Base-by-base conservation (phyloP, 2,113 vertebrate genomes). In the Paradisaea rubra region DNA sequence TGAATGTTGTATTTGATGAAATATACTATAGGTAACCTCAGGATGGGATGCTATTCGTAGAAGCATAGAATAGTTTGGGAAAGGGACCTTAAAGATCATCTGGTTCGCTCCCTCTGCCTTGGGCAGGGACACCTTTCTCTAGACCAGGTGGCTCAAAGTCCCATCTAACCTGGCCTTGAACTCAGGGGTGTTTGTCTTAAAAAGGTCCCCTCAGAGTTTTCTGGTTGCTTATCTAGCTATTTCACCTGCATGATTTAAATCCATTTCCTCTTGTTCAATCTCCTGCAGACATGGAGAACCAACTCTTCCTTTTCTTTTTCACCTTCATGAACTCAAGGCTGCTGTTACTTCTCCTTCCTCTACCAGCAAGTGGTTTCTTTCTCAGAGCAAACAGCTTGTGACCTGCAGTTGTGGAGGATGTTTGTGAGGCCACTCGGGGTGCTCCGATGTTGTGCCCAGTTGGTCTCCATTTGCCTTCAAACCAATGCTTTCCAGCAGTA, bases 331-430 rank as follows among this genome's bases (percentile, higher is more conserved):
- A 35, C 31, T 71, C 53, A 87, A 71, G 52, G 39, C 47, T 56
- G 45, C 42, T 78, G 17, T 73, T 31, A 53, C 15, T 20, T 35
- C 23, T 61, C 28, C 18, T 63, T 78, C 39, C 21, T 66, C 47
- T 74, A 10, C 53, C 21, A 54, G 13, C 18, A 49, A 37, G n/a
- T 28, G 17, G 41, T 73, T 77, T 72, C 31, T 66, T 81, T 61
- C 22, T 70, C 27, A 47, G 56, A 30, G 30, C 33, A 56, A 81
- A 18, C 9, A 41, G 13, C 49, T 66, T 56, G 35, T 37, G 63
- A 11, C 16, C 33, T 71, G 47, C 57, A 5, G 2, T 8, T 2
- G 1, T 2, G 1, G 20, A 70, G 19, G 56, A 21, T 24, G 6
- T 23, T 74, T 84, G 53, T 35, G 20, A 56, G 31, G 41, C 28